These are phyloP conservation scores for Unio delphinus DNA, from an alignment of 2,888 invertebrate genomes.

Conservation along the genomic window DNA sequence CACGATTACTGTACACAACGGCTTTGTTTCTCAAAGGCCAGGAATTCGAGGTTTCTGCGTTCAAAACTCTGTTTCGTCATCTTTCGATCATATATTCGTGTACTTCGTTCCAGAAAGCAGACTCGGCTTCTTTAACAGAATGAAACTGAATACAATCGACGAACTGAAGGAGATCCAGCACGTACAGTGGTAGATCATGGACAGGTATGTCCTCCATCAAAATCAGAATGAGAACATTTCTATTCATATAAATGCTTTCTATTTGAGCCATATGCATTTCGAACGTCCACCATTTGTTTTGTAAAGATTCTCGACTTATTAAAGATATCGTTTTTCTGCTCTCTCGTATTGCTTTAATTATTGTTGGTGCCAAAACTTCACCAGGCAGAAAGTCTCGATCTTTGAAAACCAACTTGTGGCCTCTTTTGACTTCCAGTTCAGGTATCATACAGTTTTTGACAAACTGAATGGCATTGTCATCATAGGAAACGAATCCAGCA, in stretches of 20 bases:
- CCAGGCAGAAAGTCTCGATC: conserved; percentile 46
- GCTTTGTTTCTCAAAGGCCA: too few species aligned
- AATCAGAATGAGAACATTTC: conserved; percentile 27
- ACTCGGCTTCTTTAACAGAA: too few species aligned
- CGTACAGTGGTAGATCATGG: conserved; percentile 18
- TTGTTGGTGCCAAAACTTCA: conserved; percentile 38
- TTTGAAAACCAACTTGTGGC: conserved; percentile 21
- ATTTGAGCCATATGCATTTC: conserved; percentile 46
- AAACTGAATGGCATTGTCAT: conserved; percentile 31
- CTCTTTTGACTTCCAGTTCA: conserved; percentile 25
- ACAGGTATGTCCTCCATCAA: conserved; percentile 32
- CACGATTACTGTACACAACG: too few species aligned
- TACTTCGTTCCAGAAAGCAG: too few species aligned
- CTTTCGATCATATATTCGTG: too few species aligned
- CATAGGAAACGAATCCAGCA: conserved; percentile 47
- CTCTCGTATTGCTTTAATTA: conserved; percentile 34
- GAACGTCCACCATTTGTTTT: conserved; percentile 44
- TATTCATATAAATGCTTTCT: conserved; percentile 31
- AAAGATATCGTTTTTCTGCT: conserved; percentile 47
- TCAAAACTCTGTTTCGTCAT: too few species aligned
- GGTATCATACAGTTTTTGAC: conserved; percentile 27
- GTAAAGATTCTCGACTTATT: conserved; percentile 35
- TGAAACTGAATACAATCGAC: too few species aligned
- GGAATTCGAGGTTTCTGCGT: too few species aligned
- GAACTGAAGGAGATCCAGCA: not conserved